Evolutionary conservation across 2,888 invertebrate species (phyloP).

Genomic region (Andrena minutula): DNA sequence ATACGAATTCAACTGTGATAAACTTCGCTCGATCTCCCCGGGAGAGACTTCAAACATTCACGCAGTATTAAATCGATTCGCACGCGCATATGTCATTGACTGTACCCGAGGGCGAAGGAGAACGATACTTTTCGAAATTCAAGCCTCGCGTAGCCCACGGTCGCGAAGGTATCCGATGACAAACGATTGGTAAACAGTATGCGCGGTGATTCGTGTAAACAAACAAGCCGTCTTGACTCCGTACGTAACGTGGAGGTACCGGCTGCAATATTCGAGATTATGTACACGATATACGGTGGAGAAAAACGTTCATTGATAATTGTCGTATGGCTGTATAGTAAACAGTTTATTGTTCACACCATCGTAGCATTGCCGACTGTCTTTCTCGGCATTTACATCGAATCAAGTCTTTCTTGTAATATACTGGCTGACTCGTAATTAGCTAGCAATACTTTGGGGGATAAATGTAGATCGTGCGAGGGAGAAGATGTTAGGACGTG

Average conservation of each 20-base stretch:
- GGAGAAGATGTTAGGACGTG: background rate
- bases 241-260: conserved; percentile 26
- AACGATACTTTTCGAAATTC: background rate
- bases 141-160: too few species aligned
- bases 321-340: conserved; percentile 55
- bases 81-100: background rate
- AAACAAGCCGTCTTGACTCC: conserved; percentile 12
- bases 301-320: conserved; percentile 39
- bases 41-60: background rate
- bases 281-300: conserved; percentile 31
- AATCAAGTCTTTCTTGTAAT: conserved; percentile 52
- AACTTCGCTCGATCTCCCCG: conserved; percentile 30
- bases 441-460: background rate
- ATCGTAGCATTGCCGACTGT: conserved; percentile 25
- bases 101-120: background rate
- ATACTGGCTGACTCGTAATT: background rate
- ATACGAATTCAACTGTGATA: conserved; percentile 66
- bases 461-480: background rate
- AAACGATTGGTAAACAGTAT: conserved; percentile 1
- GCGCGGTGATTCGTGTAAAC: conserved; percentile 3
- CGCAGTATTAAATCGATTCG: conserved; percentile 11
- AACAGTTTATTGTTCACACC: conserved; percentile 42
- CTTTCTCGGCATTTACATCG: conserved; percentile 39
- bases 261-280: conserved; percentile 27
- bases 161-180: background rate